Base-by-base conservation (phyloP, 2,797 vertebrate species). In the Synanceia verrucosa region DNA sequence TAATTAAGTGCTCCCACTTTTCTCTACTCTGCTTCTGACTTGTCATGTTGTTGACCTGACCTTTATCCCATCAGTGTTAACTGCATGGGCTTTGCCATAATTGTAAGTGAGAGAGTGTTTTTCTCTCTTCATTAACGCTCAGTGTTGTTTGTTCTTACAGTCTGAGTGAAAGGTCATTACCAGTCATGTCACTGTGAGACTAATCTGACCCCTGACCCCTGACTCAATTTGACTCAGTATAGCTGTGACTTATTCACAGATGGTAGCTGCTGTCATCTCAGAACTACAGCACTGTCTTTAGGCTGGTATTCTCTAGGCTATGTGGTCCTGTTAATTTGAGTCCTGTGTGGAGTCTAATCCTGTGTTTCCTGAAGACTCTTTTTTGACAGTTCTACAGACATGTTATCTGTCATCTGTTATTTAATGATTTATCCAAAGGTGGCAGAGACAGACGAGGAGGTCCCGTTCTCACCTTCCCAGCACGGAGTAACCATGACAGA, bases 401-500 rank as follows among this genome's bases (percentile, higher is more conserved):
- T n/a, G n/a, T n/a, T n/a, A n/a, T n/a, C n/a, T n/a, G n/a, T n/a
- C n/a, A 41, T 0, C 3, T 23, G 7, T 36, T 43, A 14, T 66
- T 29, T 50, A 57, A 59, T 51, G 0, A 19, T 73, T 21, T 57
- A 2, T 80, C 85, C 80, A 39, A 86, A 99, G 97, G 97, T 84
- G 97, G 97, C 84, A 95, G 95, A 95, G 98, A 99, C 93, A 96
- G 97, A 71, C 96, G 97, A 2, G 97, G 97, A 59, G 97, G 97
- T 70, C 97, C 97, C 2, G 95, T 99, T 85, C 93, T 99, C 86
- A 99, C 97, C 0, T 99, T 99, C 90, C 97, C 97, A 81, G 96
- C 97, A 79, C 95, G 97, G 41, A 98, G 96, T 90, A 99, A 99
- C 88, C 97, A 99, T 5, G 97, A 99, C 77, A 97, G 97, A 97